phyloP scores from a whole-genome alignment of 2,113 vertebrate species.

The Brachirus orientalis region DNA sequence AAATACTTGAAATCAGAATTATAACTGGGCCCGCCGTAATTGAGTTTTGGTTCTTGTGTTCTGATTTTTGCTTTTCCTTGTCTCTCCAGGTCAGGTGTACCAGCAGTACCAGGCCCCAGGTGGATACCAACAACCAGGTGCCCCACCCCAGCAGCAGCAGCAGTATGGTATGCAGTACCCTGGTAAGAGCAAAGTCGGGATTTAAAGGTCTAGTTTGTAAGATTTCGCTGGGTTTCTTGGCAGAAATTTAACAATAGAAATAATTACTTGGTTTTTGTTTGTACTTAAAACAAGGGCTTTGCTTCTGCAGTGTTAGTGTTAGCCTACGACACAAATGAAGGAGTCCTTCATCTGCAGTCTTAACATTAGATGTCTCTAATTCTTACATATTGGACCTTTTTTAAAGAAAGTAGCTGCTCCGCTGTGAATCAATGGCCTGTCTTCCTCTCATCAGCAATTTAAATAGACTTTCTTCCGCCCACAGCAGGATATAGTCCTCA shows the following conservation, averaged over 20 bases:
- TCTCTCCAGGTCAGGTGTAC: constrained; percentile 91
- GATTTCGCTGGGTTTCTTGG: too few species aligned
- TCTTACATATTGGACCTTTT: too few species aligned
- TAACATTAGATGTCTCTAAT: too few species aligned
- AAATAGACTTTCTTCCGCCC: not conserved
- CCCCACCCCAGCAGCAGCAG: constrained; percentile 85
- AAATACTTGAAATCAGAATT: too few species aligned
- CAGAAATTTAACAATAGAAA: too few species aligned
- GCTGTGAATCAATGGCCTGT: not conserved
- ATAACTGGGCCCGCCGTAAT: too few species aligned
- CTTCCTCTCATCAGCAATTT: not conserved
- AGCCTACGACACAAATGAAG: too few species aligned
- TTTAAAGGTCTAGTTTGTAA: not conserved
- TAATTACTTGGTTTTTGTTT: too few species aligned
- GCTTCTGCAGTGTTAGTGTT: too few species aligned
- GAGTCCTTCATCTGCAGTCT: too few species aligned
- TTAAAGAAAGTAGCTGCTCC: not conserved
- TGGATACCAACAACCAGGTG: constrained; percentile 87
- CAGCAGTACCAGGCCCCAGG: constrained; percentile 94
- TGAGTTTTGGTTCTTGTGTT: not conserved
- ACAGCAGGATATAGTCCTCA: constrained; percentile 90
- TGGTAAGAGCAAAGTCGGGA: constrained; percentile 84
- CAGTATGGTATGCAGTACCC: constrained; percentile 95
- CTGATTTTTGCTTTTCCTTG: constrained; percentile 4
- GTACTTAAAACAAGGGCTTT: too few species aligned